Evolutionary conservation across 2,113 vertebrate genomes (phyloP).

Genomic region (Eubucco bourcierii): DNA sequence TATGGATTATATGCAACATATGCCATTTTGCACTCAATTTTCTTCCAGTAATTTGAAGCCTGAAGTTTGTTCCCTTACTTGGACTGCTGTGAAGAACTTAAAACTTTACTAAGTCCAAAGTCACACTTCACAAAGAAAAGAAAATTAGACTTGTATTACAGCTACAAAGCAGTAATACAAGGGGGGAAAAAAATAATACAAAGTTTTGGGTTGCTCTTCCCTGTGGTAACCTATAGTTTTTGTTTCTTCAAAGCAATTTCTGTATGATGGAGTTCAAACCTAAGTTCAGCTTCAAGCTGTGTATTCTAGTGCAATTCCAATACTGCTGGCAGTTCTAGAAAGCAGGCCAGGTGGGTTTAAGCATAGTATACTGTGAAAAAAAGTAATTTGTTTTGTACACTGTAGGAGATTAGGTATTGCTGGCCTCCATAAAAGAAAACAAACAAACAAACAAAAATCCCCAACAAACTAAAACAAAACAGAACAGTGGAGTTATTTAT

Average conservation of each 20-base stretch:
- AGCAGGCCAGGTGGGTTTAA: background rate
- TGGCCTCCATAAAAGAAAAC: background rate
- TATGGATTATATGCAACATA: background rate
- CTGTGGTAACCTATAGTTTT: background rate
- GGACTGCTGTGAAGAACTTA: background rate
- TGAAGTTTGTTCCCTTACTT: background rate
- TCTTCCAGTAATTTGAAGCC: background rate
- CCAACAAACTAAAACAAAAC: background rate
- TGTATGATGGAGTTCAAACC: conserved; percentile 25
- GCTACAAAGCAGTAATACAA: background rate
- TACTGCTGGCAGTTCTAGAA: conserved; percentile 18
- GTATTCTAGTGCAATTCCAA: background rate
- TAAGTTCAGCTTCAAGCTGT: conserved; percentile 49
- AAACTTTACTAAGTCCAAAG: background rate
- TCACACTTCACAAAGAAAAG: background rate
- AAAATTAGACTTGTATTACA: conserved; percentile 2
- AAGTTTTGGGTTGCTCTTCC: conserved; percentile 28
- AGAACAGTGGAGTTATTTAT: background rate
- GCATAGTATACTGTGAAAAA: background rate
- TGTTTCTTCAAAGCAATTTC: conserved; percentile 39
- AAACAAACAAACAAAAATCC: too few species aligned
- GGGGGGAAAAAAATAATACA: background rate
- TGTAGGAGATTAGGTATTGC: background rate
- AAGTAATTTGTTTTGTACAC: background rate
- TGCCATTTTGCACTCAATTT: background rate